A percentile compares a stretch with the other conserved stretches of the same genome.
phyloP scores from a whole-genome alignment of 1,140 invertebrate species.

The Mactra quadrangularis region DNA sequence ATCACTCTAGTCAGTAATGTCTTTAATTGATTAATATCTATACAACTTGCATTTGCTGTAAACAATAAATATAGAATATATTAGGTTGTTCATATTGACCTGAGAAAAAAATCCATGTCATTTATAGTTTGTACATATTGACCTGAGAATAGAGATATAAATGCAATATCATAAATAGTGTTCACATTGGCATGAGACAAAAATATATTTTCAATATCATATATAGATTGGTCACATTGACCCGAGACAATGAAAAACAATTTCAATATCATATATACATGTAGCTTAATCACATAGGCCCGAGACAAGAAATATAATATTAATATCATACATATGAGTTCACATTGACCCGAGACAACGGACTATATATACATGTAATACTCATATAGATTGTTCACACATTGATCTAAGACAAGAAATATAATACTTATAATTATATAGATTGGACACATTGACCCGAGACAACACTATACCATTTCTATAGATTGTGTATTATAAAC shows the following conservation, averaged over 20 bases:
- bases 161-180: not conserved
- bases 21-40: constrained; percentile 44
- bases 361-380: no score
- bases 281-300: no score
- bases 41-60: constrained; percentile 56
- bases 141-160: not conserved
- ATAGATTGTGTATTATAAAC: no score
- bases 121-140: not conserved
- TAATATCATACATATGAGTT: no score
- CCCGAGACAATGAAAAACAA: not conserved
- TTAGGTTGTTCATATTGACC: not conserved
- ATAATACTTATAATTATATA: no score
- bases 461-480: no score
- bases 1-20: constrained; percentile 32
- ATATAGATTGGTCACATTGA: not conserved
- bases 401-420: no score
- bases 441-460: no score
- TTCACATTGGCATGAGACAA: not conserved
- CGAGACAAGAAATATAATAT: no score
- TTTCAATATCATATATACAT: no score
- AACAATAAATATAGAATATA: not conserved
- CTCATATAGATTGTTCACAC: no score
- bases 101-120: not conserved
- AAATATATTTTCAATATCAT: not conserved
- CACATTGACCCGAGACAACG: no score